Percentiles rank a stretch among this genome's conserved stretches.
Evolutionary conservation across 2,797 vertebrate genomes (phyloP).

Genomic region (Anniella stebbinsi): DNA sequence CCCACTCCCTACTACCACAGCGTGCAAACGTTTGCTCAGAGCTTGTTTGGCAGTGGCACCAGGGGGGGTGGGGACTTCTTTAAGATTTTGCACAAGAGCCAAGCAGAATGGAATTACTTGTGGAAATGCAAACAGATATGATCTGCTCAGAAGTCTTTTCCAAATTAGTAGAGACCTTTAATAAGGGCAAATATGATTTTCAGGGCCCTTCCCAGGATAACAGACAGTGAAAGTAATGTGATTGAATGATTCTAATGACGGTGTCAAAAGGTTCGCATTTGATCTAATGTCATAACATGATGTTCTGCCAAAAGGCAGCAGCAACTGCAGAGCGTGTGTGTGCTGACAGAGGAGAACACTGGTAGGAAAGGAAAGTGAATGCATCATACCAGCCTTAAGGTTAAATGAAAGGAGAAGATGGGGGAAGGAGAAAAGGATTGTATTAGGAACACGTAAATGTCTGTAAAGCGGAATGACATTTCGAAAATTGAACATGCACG

Average conservation of each 20-base stretch:
- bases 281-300: conserved; percentile 55
- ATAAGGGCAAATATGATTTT: conserved; percentile 34
- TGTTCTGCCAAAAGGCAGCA: conserved; percentile 64
- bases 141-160: conserved; percentile 41
- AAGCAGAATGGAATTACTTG: conserved; percentile 3
- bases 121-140: conserved; percentile 12
- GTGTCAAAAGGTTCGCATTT: conserved; percentile 37
- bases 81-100: neutral
- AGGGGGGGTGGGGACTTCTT: neutral
- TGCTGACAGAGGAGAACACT: conserved; percentile 31
- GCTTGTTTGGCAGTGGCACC: conserved; percentile 33
- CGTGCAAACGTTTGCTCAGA: neutral
- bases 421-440: conserved; percentile 68
- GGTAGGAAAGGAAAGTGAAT: conserved; percentile 24
- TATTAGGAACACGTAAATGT: neutral
- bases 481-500: neutral
- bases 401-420: conserved; percentile 68
- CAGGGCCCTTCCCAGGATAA: conserved; percentile 29
- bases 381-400: conserved; percentile 31
- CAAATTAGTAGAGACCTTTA: conserved; percentile 39
- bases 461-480: neutral
- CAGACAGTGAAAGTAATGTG: conserved; percentile 33
- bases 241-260: conserved; percentile 34
- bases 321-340: conserved; percentile 26
- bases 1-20: neutral